Conservation (phyloP, 2,888 invertebrate genomes). For the Ophion ellenae region DNA sequence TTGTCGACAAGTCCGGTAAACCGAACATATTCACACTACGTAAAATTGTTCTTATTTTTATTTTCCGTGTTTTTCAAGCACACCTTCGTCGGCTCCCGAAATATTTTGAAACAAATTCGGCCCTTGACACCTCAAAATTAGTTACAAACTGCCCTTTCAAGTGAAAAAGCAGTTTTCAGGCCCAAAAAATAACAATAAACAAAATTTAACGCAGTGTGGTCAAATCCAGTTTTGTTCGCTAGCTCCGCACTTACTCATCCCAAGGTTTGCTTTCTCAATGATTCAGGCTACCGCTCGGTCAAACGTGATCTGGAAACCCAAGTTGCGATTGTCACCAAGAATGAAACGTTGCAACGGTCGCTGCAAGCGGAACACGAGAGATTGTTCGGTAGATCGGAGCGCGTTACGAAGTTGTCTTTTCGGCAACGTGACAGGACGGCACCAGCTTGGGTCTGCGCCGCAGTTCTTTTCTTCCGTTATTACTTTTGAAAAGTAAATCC, state of each 20-base stretch:
- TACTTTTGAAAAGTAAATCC: slow-evolving; percentile 75
- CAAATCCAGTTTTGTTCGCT: no score
- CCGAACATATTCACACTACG: no score
- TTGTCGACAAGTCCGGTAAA: no score
- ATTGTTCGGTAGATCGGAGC: slow-evolving; percentile 88
- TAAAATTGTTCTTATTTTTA: no score
- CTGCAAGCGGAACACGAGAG: slow-evolving; percentile 91
- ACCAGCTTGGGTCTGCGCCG: slow-evolving; percentile 79
- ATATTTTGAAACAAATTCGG: no score
- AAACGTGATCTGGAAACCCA: slow-evolving; percentile 97
- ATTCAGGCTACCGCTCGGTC: slow-evolving; percentile 90
- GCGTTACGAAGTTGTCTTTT: slow-evolving; percentile 85
- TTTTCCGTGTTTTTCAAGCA: no score
- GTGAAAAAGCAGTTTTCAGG: no score
- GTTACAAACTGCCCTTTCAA: no score
- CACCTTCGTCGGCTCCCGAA: no score
- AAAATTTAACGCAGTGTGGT: no score
- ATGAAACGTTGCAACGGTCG: slow-evolving; percentile 86
- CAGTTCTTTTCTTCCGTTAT: slow-evolving; percentile 80
- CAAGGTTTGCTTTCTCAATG: not conserved
- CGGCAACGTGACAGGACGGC: slow-evolving; percentile 76
- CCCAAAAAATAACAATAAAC: no score
- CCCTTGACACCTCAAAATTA: no score
- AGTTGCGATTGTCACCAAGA: slow-evolving; percentile 93
- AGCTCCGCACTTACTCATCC: not conserved